These are phyloP conservation scores for Takifugu rubripes DNA, from an alignment of 2,797 vertebrate species.

Conservation along the genomic window DNA sequence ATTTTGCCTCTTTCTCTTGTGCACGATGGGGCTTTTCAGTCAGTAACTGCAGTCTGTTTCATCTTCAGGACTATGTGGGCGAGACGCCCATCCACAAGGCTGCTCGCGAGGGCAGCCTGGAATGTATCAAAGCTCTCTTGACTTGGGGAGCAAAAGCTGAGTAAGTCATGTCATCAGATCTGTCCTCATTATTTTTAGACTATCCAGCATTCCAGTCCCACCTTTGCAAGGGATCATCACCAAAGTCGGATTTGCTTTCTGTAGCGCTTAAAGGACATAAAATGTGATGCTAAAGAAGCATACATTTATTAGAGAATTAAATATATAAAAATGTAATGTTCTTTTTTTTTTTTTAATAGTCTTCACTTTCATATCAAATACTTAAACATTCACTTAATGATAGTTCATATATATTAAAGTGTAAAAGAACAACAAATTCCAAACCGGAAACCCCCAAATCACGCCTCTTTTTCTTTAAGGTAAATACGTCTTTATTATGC, in stretches of 20 bases:
- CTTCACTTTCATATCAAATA: too few relatives aligned
- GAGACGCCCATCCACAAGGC: conserved; percentile 99
- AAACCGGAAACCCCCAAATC: too few relatives aligned
- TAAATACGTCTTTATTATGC: too few relatives aligned
- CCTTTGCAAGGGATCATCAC: conserved; percentile 72
- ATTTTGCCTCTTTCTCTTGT: conserved; percentile 4
- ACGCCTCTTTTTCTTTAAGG: too few relatives aligned
- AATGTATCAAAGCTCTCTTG: conserved; percentile 95
- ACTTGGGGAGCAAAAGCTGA: conserved; percentile 93
- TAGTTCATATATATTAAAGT: too few relatives aligned
- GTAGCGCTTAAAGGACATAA: neutral
- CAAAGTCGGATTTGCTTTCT: conserved; percentile 34
- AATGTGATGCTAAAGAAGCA: neutral
- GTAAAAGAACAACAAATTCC: too few relatives aligned
- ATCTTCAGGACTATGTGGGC: conserved; percentile 94
- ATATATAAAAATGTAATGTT: neutral
- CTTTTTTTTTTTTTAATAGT: too few relatives aligned
- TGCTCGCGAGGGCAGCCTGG: conserved; percentile 96
- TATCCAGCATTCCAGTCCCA: conserved; percentile 53
- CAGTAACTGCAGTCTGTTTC: conserved; percentile 39
- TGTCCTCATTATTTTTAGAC: conserved; percentile 57
- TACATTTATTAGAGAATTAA: neutral
- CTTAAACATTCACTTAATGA: too few relatives aligned
- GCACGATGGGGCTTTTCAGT: conserved; percentile 8
- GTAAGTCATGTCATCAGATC: conserved; percentile 84